Base-by-base conservation (phyloP, 2,888 invertebrate genomes). In the Conchocele bisecta region DNA sequence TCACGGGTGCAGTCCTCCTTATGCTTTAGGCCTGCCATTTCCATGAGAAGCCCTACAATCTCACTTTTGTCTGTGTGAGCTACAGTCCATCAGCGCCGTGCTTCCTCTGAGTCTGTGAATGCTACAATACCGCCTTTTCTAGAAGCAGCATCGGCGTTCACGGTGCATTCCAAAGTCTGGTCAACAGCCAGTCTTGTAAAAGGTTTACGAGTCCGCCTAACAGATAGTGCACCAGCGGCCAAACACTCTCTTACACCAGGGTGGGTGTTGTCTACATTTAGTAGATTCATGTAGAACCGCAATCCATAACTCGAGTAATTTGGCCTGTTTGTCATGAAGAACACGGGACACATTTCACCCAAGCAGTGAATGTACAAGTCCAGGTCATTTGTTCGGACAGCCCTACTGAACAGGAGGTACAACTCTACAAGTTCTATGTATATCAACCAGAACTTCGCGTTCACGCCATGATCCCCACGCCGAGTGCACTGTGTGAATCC, bases 281-380 rank as follows among this genome's bases (percentile, higher is more conserved):
- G 31, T 17, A 79, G 56, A 48, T 80, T 71, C 24, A 75, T 24
- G 26, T 76, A 65, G 28, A 60, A 76, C 37, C 59, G 73, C 6
- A 63, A 44, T 73, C 73, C 53, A 78, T 73, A 81, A 28, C 79
- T 54, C 7, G 79, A 33, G 59, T 81, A 79, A 48, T 76, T 76
- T 6, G 65, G 53, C n/a, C n/a, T n/a, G n/a, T n/a, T n/a, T n/a
- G n/a, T n/a, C n/a, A n/a, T n/a, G n/a, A n/a, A n/a, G 54, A 73
- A 79, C 4, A 75, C 48, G 20, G 51, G 42, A 41, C 35, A 33
- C 53, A 53, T 53, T n/a, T 63, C 35, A 15, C 26, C 31, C 5
- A 64, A 20, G 11, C 33, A 17, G 17, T 60, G 57, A 17, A 64
- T 61, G 61, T 69, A 79, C 17, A 75, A 53, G 1, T 61, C 48